A percentile compares a stretch with the other conserved stretches of the same genome.
Conservation (phyloP, 23 tunicate species). For the Corella eumyota region DNA sequence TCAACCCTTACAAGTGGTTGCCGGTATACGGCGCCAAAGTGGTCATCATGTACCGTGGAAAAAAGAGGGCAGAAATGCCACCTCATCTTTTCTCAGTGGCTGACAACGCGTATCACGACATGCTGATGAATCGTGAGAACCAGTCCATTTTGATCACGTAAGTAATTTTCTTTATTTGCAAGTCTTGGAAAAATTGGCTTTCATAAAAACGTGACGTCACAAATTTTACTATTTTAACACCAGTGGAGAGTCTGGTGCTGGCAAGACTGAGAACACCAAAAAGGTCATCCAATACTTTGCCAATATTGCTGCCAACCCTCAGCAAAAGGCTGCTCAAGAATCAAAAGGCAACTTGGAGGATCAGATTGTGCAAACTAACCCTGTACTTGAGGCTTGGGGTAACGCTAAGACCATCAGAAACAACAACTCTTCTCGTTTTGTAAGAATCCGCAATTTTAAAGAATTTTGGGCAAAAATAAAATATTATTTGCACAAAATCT, state of each 20-base stretch:
- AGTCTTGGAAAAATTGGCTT: neutral
- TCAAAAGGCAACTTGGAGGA: slow-evolving; percentile 89
- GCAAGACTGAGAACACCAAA: slow-evolving; percentile 97
- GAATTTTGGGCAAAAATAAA: neutral
- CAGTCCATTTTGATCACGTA: slow-evolving; percentile 96
- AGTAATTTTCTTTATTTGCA: slow-evolving; percentile 25
- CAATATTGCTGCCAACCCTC: slow-evolving; percentile 57
- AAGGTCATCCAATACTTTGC: slow-evolving; percentile 98
- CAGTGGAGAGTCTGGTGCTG: slow-evolving; percentile 99
- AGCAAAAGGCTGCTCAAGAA: slow-evolving; percentile 13
- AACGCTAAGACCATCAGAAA: slow-evolving; percentile 95
- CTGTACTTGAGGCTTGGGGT: slow-evolving; percentile 97
- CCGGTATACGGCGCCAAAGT: slow-evolving; percentile 94
- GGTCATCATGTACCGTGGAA: slow-evolving; percentile 76
- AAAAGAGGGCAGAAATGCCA: slow-evolving; percentile 85
- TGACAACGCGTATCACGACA: slow-evolving; percentile 97
- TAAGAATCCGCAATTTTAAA: slow-evolving; percentile 18
- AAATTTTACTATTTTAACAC: neutral
- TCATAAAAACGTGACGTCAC: neutral
- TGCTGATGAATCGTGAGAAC: slow-evolving; percentile 92
- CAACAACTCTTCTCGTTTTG: slow-evolving; percentile 98
- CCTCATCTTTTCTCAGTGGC: slow-evolving; percentile 94
- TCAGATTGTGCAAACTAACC: slow-evolving; percentile 93
- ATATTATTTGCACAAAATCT: neutral
- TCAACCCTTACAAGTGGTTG: slow-evolving; percentile 96